These are phyloP conservation scores for Lithophane semibrunnea DNA, from an alignment of 2,888 invertebrate genomes.

Conservation along the genomic window DNA sequence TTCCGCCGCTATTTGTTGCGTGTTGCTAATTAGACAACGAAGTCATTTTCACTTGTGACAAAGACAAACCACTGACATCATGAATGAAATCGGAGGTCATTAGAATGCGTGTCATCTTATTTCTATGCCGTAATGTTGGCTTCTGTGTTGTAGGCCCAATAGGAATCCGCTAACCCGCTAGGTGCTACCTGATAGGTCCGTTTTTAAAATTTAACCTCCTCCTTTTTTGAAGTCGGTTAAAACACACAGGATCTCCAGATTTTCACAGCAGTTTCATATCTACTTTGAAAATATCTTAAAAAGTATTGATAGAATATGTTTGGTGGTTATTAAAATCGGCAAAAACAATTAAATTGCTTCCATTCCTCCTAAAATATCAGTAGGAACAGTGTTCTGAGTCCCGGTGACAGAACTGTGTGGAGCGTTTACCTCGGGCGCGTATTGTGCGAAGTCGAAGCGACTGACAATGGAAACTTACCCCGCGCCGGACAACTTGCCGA, in stretches of 20 bases:
- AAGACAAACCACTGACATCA: neutral
- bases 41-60: neutral
- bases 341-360: neutral
- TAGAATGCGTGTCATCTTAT: too few relatives aligned
- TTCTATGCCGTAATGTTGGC: too few relatives aligned
- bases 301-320: neutral
- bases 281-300: neutral
- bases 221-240: neutral
- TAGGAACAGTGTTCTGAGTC: constrained; percentile 18
- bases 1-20: neutral
- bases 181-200: too few relatives aligned
- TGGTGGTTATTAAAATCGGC: neutral
- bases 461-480: constrained; percentile 74
- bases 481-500: constrained; percentile 55
- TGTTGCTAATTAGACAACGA: neutral
- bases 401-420: constrained; percentile 24
- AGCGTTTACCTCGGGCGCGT: constrained; percentile 66
- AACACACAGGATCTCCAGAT: neutral
- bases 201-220: neutral
- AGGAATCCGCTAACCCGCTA: too few relatives aligned
- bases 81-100: neutral
- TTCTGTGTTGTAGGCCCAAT: too few relatives aligned
- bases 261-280: neutral
- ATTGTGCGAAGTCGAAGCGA: constrained; percentile 63
- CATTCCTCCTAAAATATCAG: constrained; percentile 3